Evolutionary conservation across 2,888 invertebrate genomes (phyloP), one percentile per base, ranked within the genome.

Genomic region (Chrysolina haemoptera): DNA sequence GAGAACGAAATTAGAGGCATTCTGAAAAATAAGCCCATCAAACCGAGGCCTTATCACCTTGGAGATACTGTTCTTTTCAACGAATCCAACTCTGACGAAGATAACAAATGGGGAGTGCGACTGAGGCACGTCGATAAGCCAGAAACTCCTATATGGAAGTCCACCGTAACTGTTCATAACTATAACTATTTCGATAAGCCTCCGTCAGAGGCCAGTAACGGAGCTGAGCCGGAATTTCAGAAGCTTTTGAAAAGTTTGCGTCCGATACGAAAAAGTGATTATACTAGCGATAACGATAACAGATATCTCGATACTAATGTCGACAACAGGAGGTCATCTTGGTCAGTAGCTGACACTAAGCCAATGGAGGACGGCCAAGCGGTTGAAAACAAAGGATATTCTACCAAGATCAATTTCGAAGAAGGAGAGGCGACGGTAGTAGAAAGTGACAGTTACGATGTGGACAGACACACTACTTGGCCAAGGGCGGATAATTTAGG

Each of bases 11-110:
- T 93, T 84, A 91, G 92, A 82, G 92, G 94, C 82, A 94, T 94
- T 87, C 89, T 94, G 83, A 94, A 94, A 88, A 94, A 94, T 83
- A 94, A 93, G 88, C 93, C 93, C 65, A 89, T 92, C 55, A 93
- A 93, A 85, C 94, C 94, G 83, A 93, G 91, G 86, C 93, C 94
- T 81, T 94, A 94, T 88, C 92, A 93, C 85, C 89, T 94, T 82
- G 94, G 93, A 68, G 93, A 93, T 85, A 90, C 91, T 83, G 90
- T 88, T 74, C 87, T 89, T 86, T 81, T 82, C 43, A 59, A 64
- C 1, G 78, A 80, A 16, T 75, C 76, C 9, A 80, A 80, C 50
- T 80, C 82, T 35, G 81, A 81, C 14, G 82, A 84, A n/a, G 82
- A 81, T 65, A 79, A 80, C 55, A 84, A 90, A 43, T 91, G 91